Evolutionary conservation across 2,888 invertebrate genomes (phyloP).

Genomic region (Mycalesis mineus): DNA sequence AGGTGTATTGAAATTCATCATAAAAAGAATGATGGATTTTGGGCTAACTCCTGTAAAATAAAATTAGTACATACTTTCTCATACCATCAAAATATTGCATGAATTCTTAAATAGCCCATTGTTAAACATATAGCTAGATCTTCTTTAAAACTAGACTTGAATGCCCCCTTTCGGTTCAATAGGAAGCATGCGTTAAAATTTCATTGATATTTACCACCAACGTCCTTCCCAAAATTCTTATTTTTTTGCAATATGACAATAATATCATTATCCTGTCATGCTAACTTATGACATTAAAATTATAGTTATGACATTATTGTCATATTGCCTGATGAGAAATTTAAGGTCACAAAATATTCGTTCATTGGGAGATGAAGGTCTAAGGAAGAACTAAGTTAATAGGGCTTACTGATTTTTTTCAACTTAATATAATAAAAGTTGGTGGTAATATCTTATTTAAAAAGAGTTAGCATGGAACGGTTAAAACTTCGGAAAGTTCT

Average conservation of each 20-base stretch:
- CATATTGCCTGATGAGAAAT: no score
- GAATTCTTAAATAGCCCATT: conserved; percentile 16
- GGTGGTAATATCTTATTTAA: conserved; percentile 27
- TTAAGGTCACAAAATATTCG: no score
- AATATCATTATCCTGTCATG: not conserved
- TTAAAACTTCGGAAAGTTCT: conserved; percentile 3
- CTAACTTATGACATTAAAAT: not conserved
- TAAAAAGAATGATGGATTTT: conserved; percentile 19
- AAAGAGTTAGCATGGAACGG: conserved; percentile 27
- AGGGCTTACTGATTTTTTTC: no score
- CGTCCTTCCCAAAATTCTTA: not conserved
- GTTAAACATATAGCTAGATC: conserved; percentile 18
- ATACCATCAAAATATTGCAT: conserved; percentile 22
- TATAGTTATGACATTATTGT: no score
- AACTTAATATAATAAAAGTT: conserved; percentile 16
- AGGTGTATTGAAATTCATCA: not conserved
- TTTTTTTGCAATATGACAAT: not conserved
- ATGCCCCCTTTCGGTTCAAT: conserved; percentile 16
- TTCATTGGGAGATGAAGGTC: no score
- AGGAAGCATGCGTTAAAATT: conserved; percentile 21
- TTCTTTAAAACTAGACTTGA: conserved; percentile 18
- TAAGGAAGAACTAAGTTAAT: no score
- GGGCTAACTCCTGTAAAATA: conserved; percentile 17
- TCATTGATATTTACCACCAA: conserved; percentile 21
- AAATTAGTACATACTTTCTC: conserved; percentile 10